These are phyloP conservation scores for Acromyrmex charruanus DNA, from an alignment of 1,140 invertebrate species.

Conservation along the genomic window DNA sequence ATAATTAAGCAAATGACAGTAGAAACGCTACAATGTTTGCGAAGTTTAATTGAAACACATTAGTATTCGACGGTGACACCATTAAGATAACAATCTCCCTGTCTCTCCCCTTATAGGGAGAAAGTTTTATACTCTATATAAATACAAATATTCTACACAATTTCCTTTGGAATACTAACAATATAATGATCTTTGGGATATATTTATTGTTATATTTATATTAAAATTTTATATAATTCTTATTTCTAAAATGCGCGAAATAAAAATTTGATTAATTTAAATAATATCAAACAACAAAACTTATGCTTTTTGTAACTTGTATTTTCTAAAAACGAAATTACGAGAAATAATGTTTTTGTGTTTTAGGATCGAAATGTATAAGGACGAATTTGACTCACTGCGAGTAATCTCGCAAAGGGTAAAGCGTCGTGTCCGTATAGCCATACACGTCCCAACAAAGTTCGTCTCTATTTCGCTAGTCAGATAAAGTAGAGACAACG, in stretches of 20 bases:
- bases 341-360: neutral
- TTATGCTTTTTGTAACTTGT: neutral
- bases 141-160: neutral
- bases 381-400: constrained; percentile 17
- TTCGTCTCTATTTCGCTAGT: constrained; percentile 29
- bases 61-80: neutral
- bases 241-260: neutral
- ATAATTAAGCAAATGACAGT: constrained; percentile 55
- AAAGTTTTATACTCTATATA: neutral
- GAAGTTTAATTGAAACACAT: constrained; percentile 40
- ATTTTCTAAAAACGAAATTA: neutral
- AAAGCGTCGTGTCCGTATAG: constrained; percentile 16
- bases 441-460: neutral
- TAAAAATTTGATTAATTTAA: neutral
- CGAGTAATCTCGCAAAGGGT: constrained; percentile 24
- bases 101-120: neutral
- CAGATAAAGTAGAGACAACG: constrained; percentile 34
- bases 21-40: constrained; percentile 30
- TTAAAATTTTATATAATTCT: constrained; percentile 1
- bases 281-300: neutral
- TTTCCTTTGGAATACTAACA: neutral
- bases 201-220: neutral
- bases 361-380: neutral
- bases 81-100: neutral
- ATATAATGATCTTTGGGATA: neutral